Conservation (phyloP, 2,888 invertebrate species). For the Seira musarum region DNA sequence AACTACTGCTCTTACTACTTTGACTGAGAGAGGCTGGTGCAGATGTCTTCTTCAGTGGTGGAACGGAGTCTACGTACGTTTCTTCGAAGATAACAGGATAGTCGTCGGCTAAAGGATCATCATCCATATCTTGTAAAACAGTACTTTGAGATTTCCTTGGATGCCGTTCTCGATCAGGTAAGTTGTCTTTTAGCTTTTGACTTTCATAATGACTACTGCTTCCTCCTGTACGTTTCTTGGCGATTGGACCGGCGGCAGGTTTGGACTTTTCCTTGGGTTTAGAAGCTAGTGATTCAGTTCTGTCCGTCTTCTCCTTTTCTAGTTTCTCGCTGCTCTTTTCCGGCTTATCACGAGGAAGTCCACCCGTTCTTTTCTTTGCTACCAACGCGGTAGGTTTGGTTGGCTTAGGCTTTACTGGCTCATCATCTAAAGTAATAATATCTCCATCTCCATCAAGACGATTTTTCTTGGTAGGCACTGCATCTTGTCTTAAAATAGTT, state of each 20-base stretch:
- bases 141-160: not conserved
- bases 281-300: not conserved
- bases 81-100: slow-evolving; percentile 14
- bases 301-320: not conserved
- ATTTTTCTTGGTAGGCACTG: too few species aligned
- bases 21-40: not conserved
- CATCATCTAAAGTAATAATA: not conserved
- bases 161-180: not conserved
- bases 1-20: not conserved
- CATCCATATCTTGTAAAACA: not conserved
- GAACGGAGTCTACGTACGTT: not conserved
- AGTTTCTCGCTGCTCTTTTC: slow-evolving; percentile 6
- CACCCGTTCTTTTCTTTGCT: slow-evolving; percentile 55
- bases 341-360: slow-evolving; percentile 13
- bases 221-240: slow-evolving; percentile 45
- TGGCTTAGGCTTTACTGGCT: not conserved
- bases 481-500: too few species aligned
- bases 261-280: not conserved
- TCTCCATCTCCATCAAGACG: not conserved
- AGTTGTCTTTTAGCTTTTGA: not conserved
- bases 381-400: slow-evolving; percentile 3
- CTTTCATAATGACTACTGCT: slow-evolving; percentile 30
- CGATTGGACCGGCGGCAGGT: slow-evolving; percentile 27
- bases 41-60: not conserved
- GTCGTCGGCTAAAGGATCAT: slow-evolving; percentile 7